Conservation (phyloP, 2,113 vertebrate species). For the Ciconia boyciana region DNA sequence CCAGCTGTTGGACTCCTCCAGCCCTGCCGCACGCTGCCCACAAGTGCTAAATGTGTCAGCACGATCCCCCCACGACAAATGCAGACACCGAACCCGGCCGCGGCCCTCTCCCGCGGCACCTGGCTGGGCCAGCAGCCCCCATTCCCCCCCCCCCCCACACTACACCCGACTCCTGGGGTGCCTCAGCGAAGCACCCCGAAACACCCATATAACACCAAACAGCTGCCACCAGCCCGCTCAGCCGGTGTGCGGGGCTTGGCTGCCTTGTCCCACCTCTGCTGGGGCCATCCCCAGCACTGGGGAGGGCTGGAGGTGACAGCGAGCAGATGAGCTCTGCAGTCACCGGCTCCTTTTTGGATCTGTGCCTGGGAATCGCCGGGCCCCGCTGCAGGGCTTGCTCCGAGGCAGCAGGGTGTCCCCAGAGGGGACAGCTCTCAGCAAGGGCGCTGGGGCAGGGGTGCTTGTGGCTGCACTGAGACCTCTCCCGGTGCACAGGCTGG, state of each 20-base stretch:
- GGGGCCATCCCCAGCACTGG: fast-evolving
- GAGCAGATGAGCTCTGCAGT: fast-evolving
- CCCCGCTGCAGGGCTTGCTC: not conserved
- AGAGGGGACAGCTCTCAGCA: not conserved
- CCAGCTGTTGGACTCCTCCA: slow-evolving; percentile 21
- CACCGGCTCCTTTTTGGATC: not conserved
- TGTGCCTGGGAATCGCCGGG: fast-evolving
- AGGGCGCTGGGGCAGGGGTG: not conserved
- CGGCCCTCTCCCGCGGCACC: not conserved
- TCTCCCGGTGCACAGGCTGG: not conserved
- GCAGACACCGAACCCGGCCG: not conserved
- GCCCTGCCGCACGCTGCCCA: not conserved
- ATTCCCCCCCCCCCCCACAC: not conserved
- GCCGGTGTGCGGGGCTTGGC: not conserved
- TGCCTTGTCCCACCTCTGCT: not conserved
- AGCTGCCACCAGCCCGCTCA: not conserved
- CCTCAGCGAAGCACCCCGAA: not conserved
- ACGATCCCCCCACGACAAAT: not conserved
- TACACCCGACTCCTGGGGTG: not conserved
- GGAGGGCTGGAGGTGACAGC: not conserved
- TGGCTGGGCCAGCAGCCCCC: not conserved
- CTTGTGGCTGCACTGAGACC: not conserved
- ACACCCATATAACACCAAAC: not conserved
- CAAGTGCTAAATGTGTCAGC: slow-evolving; percentile 22
- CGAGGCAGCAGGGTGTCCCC: not conserved